A percentile compares a stretch with the other conserved stretches of the same genome.
These are phyloP conservation scores for Mormyrops attenuatus DNA, from an alignment of 2,797 vertebrate species.

Conservation along the genomic window DNA sequence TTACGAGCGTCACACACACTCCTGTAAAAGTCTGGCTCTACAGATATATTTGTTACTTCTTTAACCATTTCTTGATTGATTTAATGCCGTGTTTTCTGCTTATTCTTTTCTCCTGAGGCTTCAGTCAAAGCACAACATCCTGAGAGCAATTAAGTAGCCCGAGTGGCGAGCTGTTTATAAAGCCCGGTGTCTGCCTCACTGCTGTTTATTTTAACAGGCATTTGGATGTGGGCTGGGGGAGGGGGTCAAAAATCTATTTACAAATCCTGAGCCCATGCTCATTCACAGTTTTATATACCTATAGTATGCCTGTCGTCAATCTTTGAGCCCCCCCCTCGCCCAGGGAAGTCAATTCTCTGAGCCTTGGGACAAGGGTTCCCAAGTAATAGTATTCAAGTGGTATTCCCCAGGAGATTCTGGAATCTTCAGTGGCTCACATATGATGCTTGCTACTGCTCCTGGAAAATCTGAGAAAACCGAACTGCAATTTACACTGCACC, in stretches of 20 bases:
- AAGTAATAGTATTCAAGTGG: neutral
- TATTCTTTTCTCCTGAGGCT: slow-evolving; percentile 42
- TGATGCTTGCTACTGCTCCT: neutral
- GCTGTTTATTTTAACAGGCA: slow-evolving; percentile 66
- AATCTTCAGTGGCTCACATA: neutral
- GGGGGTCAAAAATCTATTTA: neutral
- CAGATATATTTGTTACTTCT: neutral
- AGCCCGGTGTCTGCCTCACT: slow-evolving; percentile 33
- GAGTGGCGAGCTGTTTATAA: slow-evolving; percentile 45
- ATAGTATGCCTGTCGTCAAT: neutral
- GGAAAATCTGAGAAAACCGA: neutral
- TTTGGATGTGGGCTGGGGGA: slow-evolving; percentile 28
- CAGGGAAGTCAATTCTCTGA: neutral
- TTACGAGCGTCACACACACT: neutral
- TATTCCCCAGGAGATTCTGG: neutral
- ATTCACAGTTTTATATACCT: neutral
- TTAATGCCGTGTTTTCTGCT: slow-evolving; percentile 27
- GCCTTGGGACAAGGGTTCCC: neutral
- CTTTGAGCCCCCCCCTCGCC: neutral
- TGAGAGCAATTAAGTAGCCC: slow-evolving; percentile 50
- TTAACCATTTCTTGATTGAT: neutral
- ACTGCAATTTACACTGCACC: neutral
- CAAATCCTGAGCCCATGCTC: neutral
- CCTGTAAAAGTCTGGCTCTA: neutral
- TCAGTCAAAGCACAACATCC: slow-evolving; percentile 44